phyloP scores from a whole-genome alignment of 2,113 vertebrate species.

The Calyptomena viridis region DNA sequence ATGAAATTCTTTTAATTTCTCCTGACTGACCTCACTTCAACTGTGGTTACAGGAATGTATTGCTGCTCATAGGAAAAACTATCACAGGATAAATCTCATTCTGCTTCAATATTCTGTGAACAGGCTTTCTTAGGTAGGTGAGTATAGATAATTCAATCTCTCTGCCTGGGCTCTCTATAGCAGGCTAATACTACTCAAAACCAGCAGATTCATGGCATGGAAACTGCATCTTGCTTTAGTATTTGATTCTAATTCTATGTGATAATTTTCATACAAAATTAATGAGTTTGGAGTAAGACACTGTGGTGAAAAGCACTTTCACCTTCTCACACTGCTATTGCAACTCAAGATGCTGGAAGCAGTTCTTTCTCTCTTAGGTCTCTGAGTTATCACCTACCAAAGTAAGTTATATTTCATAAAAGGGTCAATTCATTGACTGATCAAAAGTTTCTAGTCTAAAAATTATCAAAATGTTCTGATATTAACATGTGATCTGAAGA shows the following conservation, averaged over 20 bases:
- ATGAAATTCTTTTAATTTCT: neutral
- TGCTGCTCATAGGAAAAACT: neutral
- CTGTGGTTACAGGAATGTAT: neutral
- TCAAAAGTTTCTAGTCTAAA: neutral
- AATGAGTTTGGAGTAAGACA: neutral
- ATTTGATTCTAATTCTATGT: neutral
- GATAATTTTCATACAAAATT: neutral
- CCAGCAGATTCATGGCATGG: accelerated
- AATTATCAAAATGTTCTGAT: neutral
- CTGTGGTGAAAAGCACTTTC: neutral
- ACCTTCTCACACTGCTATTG: neutral
- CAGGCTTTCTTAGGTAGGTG: neutral
- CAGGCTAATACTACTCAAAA: neutral
- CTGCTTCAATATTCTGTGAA: neutral
- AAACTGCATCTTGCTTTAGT: neutral
- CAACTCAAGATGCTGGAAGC: neutral
- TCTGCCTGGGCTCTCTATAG: neutral
- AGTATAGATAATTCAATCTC: accelerated
- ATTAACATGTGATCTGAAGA: neutral
- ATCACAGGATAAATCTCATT: neutral
- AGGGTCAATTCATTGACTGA: neutral
- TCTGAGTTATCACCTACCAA: neutral
- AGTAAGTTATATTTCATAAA: neutral
- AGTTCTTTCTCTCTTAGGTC: neutral
- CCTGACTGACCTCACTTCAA: neutral